Conservation (phyloP, 2,888 invertebrate genomes). For the Griposia aprilina region DNA sequence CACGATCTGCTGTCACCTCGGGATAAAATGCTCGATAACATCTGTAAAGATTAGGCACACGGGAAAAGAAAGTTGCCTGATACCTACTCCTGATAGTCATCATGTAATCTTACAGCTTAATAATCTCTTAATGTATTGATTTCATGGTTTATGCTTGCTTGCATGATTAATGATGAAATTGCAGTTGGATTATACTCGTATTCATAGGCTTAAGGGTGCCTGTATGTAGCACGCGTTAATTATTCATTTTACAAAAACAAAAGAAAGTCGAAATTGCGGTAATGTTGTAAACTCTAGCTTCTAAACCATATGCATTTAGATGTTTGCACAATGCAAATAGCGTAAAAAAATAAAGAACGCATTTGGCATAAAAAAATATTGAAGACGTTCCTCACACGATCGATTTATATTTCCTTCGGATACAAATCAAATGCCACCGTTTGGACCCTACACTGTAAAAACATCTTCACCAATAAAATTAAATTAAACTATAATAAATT, state of each 20-base stretch:
- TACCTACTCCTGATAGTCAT: background rate
- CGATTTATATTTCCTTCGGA: slow-evolving; percentile 6
- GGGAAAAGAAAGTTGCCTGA: slow-evolving; percentile 29
- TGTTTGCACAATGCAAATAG: too few relatives aligned
- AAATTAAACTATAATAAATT: slow-evolving; percentile 57
- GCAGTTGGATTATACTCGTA: too few relatives aligned
- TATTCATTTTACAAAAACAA: too few relatives aligned
- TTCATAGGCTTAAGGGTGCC: too few relatives aligned
- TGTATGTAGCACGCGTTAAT: too few relatives aligned
- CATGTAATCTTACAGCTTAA: slow-evolving; percentile 14
- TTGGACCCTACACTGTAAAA: slow-evolving; percentile 9
- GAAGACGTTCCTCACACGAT: background rate
- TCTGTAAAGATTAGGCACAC: slow-evolving; percentile 42
- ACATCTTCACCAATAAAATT: slow-evolving; percentile 35
- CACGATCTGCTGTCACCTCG: slow-evolving; percentile 36
- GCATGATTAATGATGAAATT: background rate
- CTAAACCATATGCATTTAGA: too few relatives aligned
- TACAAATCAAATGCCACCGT: slow-evolving; percentile 36
- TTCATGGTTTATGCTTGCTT: slow-evolving; percentile 14
- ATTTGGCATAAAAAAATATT: too few relatives aligned
- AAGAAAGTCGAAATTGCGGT: too few relatives aligned
- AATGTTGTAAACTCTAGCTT: too few relatives aligned
- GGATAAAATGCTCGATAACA: slow-evolving; percentile 37
- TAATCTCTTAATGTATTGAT: slow-evolving; percentile 39
- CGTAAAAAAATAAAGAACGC: too few relatives aligned